Evolutionary conservation across 2,113 vertebrate genomes (phyloP), one percentile per base, ranked within the genome.

Genomic region (Emydura subglobosa): DNA sequence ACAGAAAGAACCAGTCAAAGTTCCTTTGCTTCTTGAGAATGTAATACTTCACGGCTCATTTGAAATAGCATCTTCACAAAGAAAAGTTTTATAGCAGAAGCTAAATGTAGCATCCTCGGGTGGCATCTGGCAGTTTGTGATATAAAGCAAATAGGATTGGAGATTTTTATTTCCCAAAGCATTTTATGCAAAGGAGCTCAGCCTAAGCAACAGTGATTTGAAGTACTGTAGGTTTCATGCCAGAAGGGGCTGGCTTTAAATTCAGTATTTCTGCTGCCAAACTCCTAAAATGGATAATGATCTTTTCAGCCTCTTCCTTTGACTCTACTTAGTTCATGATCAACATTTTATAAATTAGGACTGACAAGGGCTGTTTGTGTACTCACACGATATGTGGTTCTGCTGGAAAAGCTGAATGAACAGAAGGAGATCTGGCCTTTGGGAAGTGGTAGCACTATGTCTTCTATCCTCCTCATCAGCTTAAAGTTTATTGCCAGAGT

Each of bases 31-130:
- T 90, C 79, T 95, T 2, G 2, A 96, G 90, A 92, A 96, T 84
- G 83, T 81, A 95, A 95, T 94, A 94, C 0, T 61, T 96, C 95
- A 95, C 0, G 54, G 96, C 94, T 98, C 96, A 97, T 98, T 98
- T 96, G 89, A 94, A 96, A 93, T 1, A n/a, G n/a, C 91, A 89
- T 94, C 54, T 51, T 83, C 49, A 81, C 90, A 97, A 95, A 96
- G 81, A 49, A 95, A 93, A 86, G 53, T 89, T 97, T 97, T 95
- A 94, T 55, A 91, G 92, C 86, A 94, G 86, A 91, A 95, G 13
- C 82, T 83, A 91, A 97, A 55, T 74, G 85, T 6, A 31, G 19
- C 53, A 68, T 95, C 94, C 87, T 93, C 1, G 1, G 92, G 89
- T 94, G 94, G 91, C 95, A 95, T 96, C 97, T 97, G 96, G 95